A percentile compares a stretch with the other conserved stretches of the same genome.
Conservation (phyloP, 2,797 vertebrate species). For the Scarus forsteni region DNA sequence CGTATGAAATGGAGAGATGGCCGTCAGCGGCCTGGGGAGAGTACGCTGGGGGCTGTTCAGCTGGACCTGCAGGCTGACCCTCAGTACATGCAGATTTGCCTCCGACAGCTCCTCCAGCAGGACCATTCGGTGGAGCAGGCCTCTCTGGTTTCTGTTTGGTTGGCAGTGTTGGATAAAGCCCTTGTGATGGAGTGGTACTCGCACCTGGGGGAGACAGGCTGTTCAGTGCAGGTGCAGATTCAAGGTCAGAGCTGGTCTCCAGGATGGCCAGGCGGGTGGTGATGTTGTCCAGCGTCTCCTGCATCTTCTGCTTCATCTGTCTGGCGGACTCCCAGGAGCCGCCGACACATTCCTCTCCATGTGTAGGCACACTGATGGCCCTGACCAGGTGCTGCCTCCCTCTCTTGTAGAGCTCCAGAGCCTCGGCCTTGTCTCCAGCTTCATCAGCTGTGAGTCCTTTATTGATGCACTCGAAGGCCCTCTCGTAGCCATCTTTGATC, state of each 20-base stretch:
- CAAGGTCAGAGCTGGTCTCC: conserved; percentile 75
- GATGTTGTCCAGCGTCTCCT: conserved; percentile 93
- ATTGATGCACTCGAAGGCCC: conserved; percentile 92
- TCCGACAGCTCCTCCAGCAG: conserved; percentile 58
- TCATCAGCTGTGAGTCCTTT: conserved; percentile 92
- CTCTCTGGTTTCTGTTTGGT: conserved; percentile 82
- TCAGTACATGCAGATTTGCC: conserved; percentile 25
- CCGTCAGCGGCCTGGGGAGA: conserved; percentile 92
- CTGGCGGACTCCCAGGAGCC: conserved; percentile 90
- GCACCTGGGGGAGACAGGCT: conserved; percentile 20
- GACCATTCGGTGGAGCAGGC: conserved; percentile 68
- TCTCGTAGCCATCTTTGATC: conserved; percentile 92
- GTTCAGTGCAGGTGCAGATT: not conserved
- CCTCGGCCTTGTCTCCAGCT: conserved; percentile 86
- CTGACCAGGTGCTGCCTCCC: conserved; percentile 90
- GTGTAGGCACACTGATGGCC: conserved; percentile 86
- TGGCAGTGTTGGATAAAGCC: conserved; percentile 87
- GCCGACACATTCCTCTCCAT: conserved; percentile 83
- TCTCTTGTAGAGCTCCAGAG: conserved; percentile 88
- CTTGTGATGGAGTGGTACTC: conserved; percentile 37
- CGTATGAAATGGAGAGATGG: conserved; percentile 93
- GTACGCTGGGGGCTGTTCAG: conserved; percentile 92
- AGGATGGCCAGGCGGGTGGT: conserved; percentile 86
- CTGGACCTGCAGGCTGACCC: conserved; percentile 41
- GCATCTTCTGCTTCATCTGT: conserved; percentile 97